A percentile compares a stretch with the other conserved stretches of the same genome.
These are phyloP conservation scores for Cromileptes altivelis DNA, from an alignment of 2,113 vertebrate species.

Conservation along the genomic window DNA sequence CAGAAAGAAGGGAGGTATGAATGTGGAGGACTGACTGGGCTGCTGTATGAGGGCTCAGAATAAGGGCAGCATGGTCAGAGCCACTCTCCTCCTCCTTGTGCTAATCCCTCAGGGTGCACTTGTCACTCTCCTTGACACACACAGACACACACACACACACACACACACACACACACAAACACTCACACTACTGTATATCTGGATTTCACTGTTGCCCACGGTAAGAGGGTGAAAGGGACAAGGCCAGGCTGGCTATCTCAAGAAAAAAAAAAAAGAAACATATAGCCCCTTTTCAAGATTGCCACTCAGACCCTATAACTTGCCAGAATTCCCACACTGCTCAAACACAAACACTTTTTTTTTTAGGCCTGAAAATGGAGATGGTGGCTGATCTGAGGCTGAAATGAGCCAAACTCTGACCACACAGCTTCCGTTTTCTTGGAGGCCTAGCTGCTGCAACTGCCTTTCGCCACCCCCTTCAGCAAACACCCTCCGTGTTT, in stretches of 20 bases:
- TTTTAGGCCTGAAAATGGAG: slow-evolving; percentile 40
- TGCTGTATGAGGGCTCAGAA: slow-evolving; percentile 12
- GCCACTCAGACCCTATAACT: background rate
- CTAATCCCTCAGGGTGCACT: slow-evolving; percentile 17
- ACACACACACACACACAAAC: background rate
- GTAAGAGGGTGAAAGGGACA: slow-evolving; percentile 23
- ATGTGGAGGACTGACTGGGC: slow-evolving; percentile 3
- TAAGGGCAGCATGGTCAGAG: slow-evolving; percentile 27
- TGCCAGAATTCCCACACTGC: slow-evolving; percentile 9
- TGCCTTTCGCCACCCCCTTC: background rate
- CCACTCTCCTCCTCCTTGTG: background rate
- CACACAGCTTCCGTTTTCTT: slow-evolving; percentile 50
- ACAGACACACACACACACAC: slow-evolving; percentile 1
- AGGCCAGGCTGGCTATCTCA: slow-evolving; percentile 34
- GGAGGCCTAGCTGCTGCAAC: slow-evolving; percentile 19
- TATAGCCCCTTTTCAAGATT: slow-evolving; percentile 51
- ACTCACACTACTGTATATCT: background rate
- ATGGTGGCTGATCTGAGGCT: slow-evolving; percentile 25
- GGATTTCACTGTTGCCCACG: slow-evolving; percentile 30
- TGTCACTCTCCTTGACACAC: slow-evolving; percentile 34
- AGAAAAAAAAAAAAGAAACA: slow-evolving; percentile 58
- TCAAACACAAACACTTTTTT: slow-evolving; percentile 2
- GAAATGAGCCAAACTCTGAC: slow-evolving; percentile 39
- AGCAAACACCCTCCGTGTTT: slow-evolving; percentile 17
- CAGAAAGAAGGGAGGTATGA: slow-evolving; percentile 29